Base-by-base conservation (phyloP, 1,140 invertebrate species). In the Cephus cinctus region DNA sequence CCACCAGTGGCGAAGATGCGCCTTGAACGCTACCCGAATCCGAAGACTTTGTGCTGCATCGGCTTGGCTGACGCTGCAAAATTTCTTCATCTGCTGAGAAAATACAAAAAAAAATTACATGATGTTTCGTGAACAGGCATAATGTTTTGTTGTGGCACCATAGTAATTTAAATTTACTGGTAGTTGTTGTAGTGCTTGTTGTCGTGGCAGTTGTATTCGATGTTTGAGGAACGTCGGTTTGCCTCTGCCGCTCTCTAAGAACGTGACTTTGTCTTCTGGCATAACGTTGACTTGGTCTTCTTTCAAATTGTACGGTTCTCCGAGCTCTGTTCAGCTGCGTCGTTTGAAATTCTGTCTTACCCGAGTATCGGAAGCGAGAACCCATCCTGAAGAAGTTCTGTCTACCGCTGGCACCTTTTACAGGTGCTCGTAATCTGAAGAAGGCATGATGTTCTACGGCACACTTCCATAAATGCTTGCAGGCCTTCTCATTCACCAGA, bases 391-490 rank as follows among this genome's bases (percentile, higher is more conserved):
- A 96, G 75, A 98, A 97, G 74, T 96, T 98, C 68, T 98, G 94
- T 20, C 92, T 80, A 0, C 89, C 88, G 15, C 86, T 91, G 0
- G 89, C 89, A 2, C 90, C 90, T 73, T 96, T 95, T 0, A 92
- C 87, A 0, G 94, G 90, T 19, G 90, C 92, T 52, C 90, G 84
- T 11, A 98, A 77, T 56, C 96, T 84, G 82, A 98, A 99, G 81
- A 99, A 99, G 0, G 95, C 92, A 75, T 99, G 96, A 79, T 98
- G 94, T 71, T 99, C 97, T 1, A 98, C 92, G 15, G 96, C 96
- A 81, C 96, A 98, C 76, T 99, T 99, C 97, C 98, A 99, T 49
- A 99, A 77, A 77, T 99, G 96, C 75, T 99, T 99, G 71, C 94
- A 96, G 0, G 96, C 96, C 70, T 98, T 97, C 71, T 98, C 94